Conservation (phyloP, 2,113 vertebrate species). For the Macaca fascicularis region DNA sequence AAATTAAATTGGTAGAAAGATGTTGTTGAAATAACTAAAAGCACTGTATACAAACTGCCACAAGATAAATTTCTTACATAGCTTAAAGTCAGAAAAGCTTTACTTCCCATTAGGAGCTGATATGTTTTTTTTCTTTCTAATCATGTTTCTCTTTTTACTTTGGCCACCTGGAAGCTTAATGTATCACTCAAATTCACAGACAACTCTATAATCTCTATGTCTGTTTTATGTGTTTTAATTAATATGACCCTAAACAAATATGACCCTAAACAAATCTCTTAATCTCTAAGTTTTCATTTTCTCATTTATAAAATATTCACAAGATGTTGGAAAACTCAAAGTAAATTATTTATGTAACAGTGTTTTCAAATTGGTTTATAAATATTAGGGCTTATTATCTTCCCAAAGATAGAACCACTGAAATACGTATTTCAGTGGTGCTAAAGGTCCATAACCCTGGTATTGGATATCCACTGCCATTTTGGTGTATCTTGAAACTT, state of each 20-base stretch:
- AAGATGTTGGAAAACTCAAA: background rate
- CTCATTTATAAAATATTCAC: background rate
- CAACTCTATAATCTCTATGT: background rate
- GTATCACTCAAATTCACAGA: background rate
- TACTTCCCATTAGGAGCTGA: background rate
- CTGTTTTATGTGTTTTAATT: background rate
- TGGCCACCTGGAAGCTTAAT: background rate
- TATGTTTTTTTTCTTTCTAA: background rate
- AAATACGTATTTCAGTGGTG: background rate
- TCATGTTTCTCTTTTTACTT: background rate
- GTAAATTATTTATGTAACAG: background rate
- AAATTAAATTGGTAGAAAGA: background rate
- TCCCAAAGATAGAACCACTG: background rate
- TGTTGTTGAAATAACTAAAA: background rate
- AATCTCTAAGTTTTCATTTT: constrained; percentile 22
- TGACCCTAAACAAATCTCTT: background rate
- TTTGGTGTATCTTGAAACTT: background rate
- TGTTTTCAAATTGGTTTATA: background rate
- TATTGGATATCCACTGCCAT: background rate
- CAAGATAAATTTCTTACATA: background rate
- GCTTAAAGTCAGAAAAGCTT: background rate
- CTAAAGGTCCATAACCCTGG: background rate
- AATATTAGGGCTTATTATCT: background rate
- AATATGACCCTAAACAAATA: background rate
- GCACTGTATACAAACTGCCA: background rate